Percentiles rank a stretch among this genome's conserved stretches.
These are phyloP conservation scores for Heliothis virescens DNA, from an alignment of 1,140 invertebrate species.

Conservation along the genomic window DNA sequence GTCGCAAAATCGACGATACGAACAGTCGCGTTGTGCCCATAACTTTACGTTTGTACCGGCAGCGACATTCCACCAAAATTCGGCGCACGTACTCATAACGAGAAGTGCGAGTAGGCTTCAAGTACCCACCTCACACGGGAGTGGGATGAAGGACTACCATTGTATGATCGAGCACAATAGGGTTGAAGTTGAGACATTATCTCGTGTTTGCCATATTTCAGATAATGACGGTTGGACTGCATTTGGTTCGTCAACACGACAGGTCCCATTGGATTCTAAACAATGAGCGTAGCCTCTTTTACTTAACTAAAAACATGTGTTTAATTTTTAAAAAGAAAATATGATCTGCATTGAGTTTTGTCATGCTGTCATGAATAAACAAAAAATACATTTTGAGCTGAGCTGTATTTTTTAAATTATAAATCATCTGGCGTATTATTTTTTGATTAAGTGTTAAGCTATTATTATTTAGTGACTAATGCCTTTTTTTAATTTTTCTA, in stretches of 20 bases:
- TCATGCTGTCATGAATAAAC: too few species aligned
- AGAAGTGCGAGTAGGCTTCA: conserved; percentile 32
- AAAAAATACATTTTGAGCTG: too few species aligned
- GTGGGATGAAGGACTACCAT: conserved; percentile 19
- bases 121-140: conserved; percentile 5
- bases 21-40: conserved; percentile 35
- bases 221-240: not conserved
- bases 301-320: too few species aligned
- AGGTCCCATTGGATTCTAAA: too few species aligned
- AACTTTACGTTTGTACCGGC: conserved; percentile 35
- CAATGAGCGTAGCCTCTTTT: too few species aligned
- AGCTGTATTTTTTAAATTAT: too few species aligned
- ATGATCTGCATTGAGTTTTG: too few species aligned
- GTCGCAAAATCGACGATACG: conserved; percentile 13
- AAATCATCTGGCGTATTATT: too few species aligned
- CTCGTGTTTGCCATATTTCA: not conserved
- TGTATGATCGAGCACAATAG: conserved; percentile 7
- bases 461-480: too few species aligned
- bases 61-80: conserved; percentile 43
- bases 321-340: too few species aligned
- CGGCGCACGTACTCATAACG: conserved; percentile 36
- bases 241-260: not conserved
- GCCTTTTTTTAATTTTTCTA: too few species aligned
- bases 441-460: too few species aligned
- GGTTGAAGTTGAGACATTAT: conserved; percentile 24